Evolutionary conservation across 1,140 invertebrate genomes (phyloP), one percentile per base, ranked within the genome.

Genomic region (Drosophila simulans): DNA sequence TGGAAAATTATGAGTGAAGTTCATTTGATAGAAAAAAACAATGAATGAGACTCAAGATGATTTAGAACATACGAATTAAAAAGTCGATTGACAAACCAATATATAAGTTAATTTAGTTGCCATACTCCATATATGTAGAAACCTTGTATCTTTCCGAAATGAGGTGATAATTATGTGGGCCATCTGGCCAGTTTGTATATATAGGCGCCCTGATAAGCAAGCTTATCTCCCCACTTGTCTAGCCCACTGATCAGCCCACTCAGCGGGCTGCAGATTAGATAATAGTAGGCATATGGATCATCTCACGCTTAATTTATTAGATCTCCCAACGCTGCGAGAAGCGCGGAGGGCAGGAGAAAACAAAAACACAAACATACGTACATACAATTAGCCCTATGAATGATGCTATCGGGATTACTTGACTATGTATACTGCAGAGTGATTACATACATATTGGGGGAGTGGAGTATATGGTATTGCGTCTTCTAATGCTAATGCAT

Each of bases 231-330:
- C 11, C 5, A 4, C 4, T 8, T 15, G 34, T 22, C n/a, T 17
- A 34, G 31, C 1, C 22, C 52, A 54, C 13, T 31, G 15, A 22
- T 35, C 17, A 39, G 17, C 17, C 43, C 43, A 25, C 5, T 43
- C 1, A 17, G 12, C 4, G 4, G 12, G 7, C 12, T 13, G 37
- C 12, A 5, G 60, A 66, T 68, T 68, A 68, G 46, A 68, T 66
- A 31, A 35, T 15, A 13, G n/a, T 4, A 27, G 5, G 35, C 39
- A 42, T 5, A 17, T 43, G 37, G 37, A 35, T 70, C 31, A 46
- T 71, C 64, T 70, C 68, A 71, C 68, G 57, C 68, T 71, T 71
- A 71, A 71, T 71, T 71, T 71, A 71, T 71, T 71, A 57, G 68
- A 71, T 71, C 68, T 70, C 57, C 52, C 66, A 56, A 48, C 64